Evolutionary conservation across 2,797 vertebrate species (phyloP), one percentile per base, ranked within the genome.

Genomic region (Siniperca obscura): DNA sequence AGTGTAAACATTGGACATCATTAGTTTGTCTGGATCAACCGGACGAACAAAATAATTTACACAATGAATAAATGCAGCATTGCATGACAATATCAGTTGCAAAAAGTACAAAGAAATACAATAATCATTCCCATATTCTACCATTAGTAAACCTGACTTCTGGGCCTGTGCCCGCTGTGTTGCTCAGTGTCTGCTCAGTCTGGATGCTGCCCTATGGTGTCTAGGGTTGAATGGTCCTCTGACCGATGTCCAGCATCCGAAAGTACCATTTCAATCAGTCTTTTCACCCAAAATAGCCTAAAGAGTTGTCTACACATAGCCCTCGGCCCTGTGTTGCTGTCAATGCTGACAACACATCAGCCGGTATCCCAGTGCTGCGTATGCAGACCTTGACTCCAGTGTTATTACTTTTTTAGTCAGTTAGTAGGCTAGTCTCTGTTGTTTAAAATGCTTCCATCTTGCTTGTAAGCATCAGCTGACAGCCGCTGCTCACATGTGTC

Each of bases 401-500:
- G 95, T 96, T 95, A 84, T 90, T 81, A 92, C 86, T 92, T 93
- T 69, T 30, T 89, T 83, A 90, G 88, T 92, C 89, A 66, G 12
- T 83, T 57, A 40, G 21, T 64, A 30, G 30, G 30, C 30, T 52
- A 22, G 85, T 90, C 73, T 77, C 65, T 83, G 69, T 19, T 12
- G 40, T 76, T 92, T 94, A 96, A 88, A 96, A 96, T 5, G 95
- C 92, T 88, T 97, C 97, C 90, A 97, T 95, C 91, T 98, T 98
- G 92, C 96, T 96, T 2, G 96, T 96, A 1, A 97, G 89, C 92
- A 98, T 97, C 77, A 98, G 95, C 90, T 98, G 98, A 90, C 98
- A 98, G 85, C 98, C 98, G 85, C 96, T 97, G 91, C 96, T 97
- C 77, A 98, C 96, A 40, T 98, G 98, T 66, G 96, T 97, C 78